Percentiles rank a stretch among this genome's conserved stretches.
Evolutionary conservation across 2,797 vertebrate genomes (phyloP).

Genomic region (Acanthurus leucopareius): DNA sequence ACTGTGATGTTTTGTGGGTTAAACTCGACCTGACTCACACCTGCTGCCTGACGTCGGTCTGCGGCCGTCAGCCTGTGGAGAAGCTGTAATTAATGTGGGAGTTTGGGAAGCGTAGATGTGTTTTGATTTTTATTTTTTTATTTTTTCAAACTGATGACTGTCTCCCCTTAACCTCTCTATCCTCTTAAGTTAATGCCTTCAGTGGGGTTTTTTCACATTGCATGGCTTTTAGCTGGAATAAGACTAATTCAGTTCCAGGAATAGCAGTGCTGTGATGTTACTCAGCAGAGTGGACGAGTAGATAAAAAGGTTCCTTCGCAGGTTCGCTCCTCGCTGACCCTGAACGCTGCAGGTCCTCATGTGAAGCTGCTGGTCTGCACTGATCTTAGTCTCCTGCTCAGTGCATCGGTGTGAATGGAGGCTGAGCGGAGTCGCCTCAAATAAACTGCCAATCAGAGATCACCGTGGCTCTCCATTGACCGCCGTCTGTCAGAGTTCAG

Average conservation of each 20-base stretch:
- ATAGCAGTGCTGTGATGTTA: slow-evolving; percentile 34
- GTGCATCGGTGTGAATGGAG: neutral
- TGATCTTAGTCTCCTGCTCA: neutral
- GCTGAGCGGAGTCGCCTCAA: neutral
- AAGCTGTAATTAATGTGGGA: slow-evolving; percentile 46
- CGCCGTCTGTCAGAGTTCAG: slow-evolving; percentile 44
- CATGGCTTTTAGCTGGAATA: slow-evolving; percentile 68
- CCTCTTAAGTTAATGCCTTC: slow-evolving; percentile 65
- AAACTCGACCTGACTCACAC: neutral
- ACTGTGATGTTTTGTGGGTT: neutral
- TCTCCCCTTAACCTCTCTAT: slow-evolving; percentile 42
- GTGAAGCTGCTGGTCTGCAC: slow-evolving; percentile 5
- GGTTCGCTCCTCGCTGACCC: slow-evolving; percentile 24
- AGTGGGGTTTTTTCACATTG: slow-evolving; percentile 37
- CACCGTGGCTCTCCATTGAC: slow-evolving; percentile 47
- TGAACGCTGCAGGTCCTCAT: neutral
- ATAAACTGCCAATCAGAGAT: neutral
- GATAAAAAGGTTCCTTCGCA: slow-evolving; percentile 31
- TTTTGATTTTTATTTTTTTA: slow-evolving; percentile 2
- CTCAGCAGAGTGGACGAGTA: slow-evolving; percentile 16
- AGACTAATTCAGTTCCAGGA: slow-evolving; percentile 66
- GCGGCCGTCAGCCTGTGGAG: slow-evolving; percentile 32
- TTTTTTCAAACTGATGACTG: slow-evolving; percentile 25
- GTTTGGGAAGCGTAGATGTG: neutral
- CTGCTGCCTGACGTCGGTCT: slow-evolving; percentile 28